These are phyloP conservation scores for Pediacus dermestoides DNA, from an alignment of 2,888 invertebrate species.

Conservation along the genomic window DNA sequence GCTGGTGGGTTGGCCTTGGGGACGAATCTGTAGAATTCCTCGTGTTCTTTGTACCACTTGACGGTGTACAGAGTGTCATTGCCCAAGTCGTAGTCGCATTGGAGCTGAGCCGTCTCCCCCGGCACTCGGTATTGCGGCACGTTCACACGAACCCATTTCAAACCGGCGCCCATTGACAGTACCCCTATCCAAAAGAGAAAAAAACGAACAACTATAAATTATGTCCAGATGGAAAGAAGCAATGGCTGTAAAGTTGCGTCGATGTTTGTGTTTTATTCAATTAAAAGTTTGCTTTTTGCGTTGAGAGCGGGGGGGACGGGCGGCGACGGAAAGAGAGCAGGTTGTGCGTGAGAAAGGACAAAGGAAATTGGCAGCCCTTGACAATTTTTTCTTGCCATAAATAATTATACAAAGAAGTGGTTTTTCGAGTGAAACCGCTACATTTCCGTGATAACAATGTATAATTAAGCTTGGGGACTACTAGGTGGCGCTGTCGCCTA, in stretches of 20 bases:
- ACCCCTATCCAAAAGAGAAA: no score
- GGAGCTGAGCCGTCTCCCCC: constrained; percentile 46
- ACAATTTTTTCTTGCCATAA: no score
- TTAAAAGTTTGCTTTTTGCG: constrained; percentile 2
- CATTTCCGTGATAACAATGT: no score
- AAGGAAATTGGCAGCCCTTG: no score
- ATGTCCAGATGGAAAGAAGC: neutral
- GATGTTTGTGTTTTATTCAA: neutral
- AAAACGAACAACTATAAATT: constrained; percentile 5
- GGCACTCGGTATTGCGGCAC: constrained; percentile 48
- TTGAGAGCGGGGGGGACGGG: no score
- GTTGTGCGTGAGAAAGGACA: no score
- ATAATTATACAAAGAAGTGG: no score
- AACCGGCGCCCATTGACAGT: constrained; percentile 21
- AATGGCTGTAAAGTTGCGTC: neutral
- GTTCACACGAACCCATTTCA: constrained; percentile 48
- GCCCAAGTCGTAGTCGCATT: constrained; percentile 49
- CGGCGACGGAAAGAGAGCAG: no score
- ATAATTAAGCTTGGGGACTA: no score
- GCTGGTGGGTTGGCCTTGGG: constrained; percentile 69
- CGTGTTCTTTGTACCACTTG: constrained; percentile 83
- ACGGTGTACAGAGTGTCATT: constrained; percentile 70
- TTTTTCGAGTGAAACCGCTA: no score
- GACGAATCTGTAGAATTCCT: constrained; percentile 77
- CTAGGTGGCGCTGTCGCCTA: no score